phyloP scores from a whole-genome alignment of 2,888 invertebrate species.

The Halocaridina rubra region DNA sequence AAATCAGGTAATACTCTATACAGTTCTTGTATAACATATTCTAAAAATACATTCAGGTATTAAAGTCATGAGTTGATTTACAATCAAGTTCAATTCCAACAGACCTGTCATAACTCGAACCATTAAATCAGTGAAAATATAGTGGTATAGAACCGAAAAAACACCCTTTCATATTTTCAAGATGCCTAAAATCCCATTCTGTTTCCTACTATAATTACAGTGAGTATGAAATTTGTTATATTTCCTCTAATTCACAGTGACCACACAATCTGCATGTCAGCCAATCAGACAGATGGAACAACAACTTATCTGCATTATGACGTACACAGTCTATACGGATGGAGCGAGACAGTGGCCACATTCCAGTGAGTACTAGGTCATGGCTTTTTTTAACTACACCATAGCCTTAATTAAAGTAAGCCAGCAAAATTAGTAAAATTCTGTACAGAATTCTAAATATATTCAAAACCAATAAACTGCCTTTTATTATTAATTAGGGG shows the following conservation, averaged over 20 bases:
- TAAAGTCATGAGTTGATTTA: no score
- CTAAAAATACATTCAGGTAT: no score
- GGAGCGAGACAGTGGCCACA: constrained; percentile 65
- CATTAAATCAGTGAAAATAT: no score
- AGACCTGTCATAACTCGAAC: no score
- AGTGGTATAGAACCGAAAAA: no score
- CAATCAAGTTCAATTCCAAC: no score
- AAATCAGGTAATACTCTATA: constrained; percentile 32
- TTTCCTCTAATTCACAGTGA: constrained; percentile 47
- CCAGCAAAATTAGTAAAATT: no score
- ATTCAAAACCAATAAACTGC: background rate
- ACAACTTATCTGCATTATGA: constrained; percentile 65
- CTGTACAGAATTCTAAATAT: no score
- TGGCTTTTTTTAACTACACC: no score
- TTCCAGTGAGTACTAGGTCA: constrained; percentile 51
- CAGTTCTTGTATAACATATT: no score
- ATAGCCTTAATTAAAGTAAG: no score
- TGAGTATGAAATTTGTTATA: background rate
- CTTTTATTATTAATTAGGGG: constrained; percentile 29
- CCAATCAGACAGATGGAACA: constrained; percentile 44
- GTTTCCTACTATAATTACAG: background rate
- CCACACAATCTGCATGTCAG: constrained; percentile 60
- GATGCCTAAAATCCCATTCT: background rate
- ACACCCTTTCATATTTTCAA: background rate
- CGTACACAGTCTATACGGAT: constrained; percentile 67